phyloP scores from a whole-genome alignment of 2,888 invertebrate genomes.

The Troides helena region DNA sequence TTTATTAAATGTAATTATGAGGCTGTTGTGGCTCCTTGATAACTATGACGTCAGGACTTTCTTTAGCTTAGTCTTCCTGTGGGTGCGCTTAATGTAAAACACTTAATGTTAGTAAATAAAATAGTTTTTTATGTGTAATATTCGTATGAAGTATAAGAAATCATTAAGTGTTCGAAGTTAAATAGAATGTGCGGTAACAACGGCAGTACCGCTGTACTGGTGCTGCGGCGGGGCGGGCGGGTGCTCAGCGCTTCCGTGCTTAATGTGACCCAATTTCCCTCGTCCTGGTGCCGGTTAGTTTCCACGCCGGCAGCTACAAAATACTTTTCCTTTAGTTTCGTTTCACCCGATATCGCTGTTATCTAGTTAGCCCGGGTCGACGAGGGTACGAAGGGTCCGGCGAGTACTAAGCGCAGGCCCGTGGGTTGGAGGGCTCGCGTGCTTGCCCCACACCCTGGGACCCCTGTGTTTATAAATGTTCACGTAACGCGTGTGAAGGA shows the following conservation, averaged over 20 bases:
- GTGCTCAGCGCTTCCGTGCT: constrained; percentile 43
- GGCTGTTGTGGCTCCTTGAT: no score
- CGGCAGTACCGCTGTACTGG: neutral
- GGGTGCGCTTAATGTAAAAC: no score
- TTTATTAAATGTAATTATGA: no score
- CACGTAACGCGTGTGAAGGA: constrained; percentile 61
- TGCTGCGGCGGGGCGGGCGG: constrained; percentile 31
- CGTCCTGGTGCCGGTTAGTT: constrained; percentile 62
- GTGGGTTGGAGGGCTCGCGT: constrained; percentile 53
- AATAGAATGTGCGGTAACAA: neutral
- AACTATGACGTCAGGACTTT: no score
- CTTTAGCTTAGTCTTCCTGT: no score
- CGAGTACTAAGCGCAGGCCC: constrained; percentile 57
- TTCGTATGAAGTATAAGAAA: no score
- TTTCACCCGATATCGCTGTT: constrained; percentile 74
- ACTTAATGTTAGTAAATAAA: no score
- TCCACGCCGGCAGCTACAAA: constrained; percentile 65
- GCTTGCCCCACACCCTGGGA: constrained; percentile 37
- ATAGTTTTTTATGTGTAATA: no score
- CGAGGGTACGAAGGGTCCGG: constrained; percentile 74
- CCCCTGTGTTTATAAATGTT: constrained; percentile 47
- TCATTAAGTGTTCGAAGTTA: no score
- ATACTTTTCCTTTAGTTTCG: constrained; percentile 77
- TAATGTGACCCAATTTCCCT: constrained; percentile 60
- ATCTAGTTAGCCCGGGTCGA: constrained; percentile 78